A percentile compares a stretch with the other conserved stretches of the same genome.
phyloP scores from a whole-genome alignment of 2,797 vertebrate genomes.

The Tiaroga cobitis region DNA sequence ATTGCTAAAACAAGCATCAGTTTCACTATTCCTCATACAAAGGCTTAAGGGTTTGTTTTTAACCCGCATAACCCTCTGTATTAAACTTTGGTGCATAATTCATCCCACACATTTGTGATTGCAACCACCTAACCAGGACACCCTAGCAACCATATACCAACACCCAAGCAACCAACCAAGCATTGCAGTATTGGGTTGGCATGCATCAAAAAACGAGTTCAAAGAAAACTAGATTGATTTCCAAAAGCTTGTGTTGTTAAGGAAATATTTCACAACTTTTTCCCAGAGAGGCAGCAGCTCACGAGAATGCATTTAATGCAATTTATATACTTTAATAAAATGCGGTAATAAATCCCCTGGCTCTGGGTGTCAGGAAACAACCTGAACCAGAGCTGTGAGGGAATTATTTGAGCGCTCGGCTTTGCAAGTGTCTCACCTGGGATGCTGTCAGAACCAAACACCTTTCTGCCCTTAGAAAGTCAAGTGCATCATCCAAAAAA shows the following conservation, averaged over 20 bases:
- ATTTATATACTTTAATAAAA: conserved; percentile 16
- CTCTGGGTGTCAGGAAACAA: conserved; percentile 2
- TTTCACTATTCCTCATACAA: neutral
- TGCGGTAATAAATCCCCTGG: neutral
- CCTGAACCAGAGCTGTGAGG: conserved; percentile 17
- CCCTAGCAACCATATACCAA: neutral
- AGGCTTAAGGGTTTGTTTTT: neutral
- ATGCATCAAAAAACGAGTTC: neutral
- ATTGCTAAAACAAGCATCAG: conserved; percentile 7
- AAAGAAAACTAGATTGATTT: neutral
- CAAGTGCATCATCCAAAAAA: conserved; percentile 33
- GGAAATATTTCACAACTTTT: neutral
- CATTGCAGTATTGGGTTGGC: neutral
- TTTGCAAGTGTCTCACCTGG: conserved; percentile 34
- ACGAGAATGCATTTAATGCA: neutral
- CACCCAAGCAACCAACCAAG: neutral
- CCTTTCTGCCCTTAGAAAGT: conserved; percentile 17
- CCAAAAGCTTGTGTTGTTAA: conserved; percentile 7
- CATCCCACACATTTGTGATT: neutral
- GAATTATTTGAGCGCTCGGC: conserved; percentile 2
- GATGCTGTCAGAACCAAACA: conserved; percentile 24
- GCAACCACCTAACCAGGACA: neutral
- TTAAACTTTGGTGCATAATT: neutral
- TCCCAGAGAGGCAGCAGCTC: neutral
- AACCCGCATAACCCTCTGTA: neutral